These are phyloP conservation scores for Cyclopterus lumpus DNA, from an alignment of 2,797 vertebrate genomes.

Conservation along the genomic window DNA sequence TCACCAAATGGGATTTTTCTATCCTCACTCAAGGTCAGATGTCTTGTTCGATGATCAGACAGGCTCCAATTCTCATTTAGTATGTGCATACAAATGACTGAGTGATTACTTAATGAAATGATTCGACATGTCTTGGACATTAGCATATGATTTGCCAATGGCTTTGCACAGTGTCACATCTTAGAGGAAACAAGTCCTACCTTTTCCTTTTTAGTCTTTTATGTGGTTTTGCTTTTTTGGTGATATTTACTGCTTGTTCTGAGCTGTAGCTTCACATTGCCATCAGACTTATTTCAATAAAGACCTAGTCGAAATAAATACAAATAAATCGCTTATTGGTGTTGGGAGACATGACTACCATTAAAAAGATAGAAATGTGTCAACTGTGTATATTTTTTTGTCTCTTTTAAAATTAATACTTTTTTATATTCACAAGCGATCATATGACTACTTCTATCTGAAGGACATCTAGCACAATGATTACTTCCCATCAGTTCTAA, in stretches of 20 bases:
- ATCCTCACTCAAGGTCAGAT: constrained; percentile 1
- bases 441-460: not conserved
- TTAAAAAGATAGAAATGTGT: not conserved
- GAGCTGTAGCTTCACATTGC: not conserved
- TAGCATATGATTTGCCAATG: not conserved
- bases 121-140: not conserved
- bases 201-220: not conserved
- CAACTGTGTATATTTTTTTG: not conserved
- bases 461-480: not conserved
- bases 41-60: not conserved
- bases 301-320: not conserved
- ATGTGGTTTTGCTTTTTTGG: not conserved
- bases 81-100: not conserved
- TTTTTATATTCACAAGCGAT: not conserved
- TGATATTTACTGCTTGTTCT: not conserved
- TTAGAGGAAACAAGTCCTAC: not conserved
- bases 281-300: not conserved
- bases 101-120: not conserved
- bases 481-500: too few species aligned
- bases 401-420: not conserved
- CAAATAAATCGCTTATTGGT: not conserved
- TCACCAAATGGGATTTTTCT: not conserved
- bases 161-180: not conserved
- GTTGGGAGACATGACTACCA: not conserved
- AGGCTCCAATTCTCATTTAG: not conserved